These are phyloP conservation scores for Rutilus rutilus DNA, from an alignment of 2,113 vertebrate species.

Conservation along the genomic window DNA sequence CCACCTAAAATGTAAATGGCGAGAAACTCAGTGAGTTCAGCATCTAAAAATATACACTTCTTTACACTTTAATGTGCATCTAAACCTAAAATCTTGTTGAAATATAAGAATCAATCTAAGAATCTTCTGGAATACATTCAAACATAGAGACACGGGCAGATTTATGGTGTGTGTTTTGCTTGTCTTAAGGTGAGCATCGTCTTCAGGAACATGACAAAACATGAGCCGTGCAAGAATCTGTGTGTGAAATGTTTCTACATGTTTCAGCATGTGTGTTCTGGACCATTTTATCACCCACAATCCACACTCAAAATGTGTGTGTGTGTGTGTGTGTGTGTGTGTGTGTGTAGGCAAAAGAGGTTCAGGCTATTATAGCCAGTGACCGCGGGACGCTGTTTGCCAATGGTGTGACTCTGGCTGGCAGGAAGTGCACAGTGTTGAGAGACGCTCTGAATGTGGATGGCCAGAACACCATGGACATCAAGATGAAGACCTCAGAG, in stretches of 20 bases:
- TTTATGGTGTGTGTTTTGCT: neutral
- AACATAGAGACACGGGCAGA: neutral
- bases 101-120: neutral
- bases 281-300: neutral
- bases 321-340: neutral
- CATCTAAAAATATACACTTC: too few relatives aligned
- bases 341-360: constrained; percentile 35
- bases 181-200: neutral
- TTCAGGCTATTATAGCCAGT: neutral
- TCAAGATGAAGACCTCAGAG: constrained; percentile 55
- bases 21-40: too few relatives aligned
- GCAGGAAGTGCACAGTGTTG: constrained; percentile 47
- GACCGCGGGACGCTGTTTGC: constrained; percentile 39
- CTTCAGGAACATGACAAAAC: constrained; percentile 37
- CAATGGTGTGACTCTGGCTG: constrained; percentile 38
- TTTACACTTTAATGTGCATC: neutral
- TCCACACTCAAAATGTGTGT: neutral
- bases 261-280: constrained; percentile 9
- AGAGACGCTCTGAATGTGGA: constrained; percentile 45
- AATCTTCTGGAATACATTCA: neutral
- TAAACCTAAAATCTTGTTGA: neutral
- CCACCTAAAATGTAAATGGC: neutral
- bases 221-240: constrained; percentile 1
- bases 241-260: constrained; percentile 1
- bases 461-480: constrained; percentile 55